A percentile compares a stretch with the other conserved stretches of the same genome.
These are phyloP conservation scores for Ormyrus rosae DNA, from an alignment of 2,888 invertebrate genomes.

Conservation along the genomic window DNA sequence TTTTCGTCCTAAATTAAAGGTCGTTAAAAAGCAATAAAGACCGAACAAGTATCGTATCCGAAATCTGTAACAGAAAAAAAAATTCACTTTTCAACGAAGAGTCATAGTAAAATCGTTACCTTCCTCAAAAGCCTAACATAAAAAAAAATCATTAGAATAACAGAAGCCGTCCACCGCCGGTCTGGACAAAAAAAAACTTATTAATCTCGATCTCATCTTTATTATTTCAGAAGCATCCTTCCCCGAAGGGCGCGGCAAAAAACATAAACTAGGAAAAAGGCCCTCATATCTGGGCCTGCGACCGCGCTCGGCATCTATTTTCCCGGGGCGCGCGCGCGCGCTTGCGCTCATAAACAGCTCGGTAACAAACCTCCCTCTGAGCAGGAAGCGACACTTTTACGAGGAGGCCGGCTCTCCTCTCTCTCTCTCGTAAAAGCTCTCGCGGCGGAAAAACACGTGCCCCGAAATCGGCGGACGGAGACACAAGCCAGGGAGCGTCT, in stretches of 20 bases:
- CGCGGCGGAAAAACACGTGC: slow-evolving; percentile 28
- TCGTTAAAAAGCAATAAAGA: too few relatives aligned
- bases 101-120: too few relatives aligned
- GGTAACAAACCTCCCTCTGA: slow-evolving; percentile 36
- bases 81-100: too few relatives aligned
- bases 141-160: too few relatives aligned
- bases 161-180: too few relatives aligned
- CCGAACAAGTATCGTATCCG: too few relatives aligned
- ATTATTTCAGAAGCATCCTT: too few relatives aligned
- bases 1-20: too few relatives aligned
- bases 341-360: slow-evolving; percentile 11
- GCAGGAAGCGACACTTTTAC: slow-evolving; percentile 53
- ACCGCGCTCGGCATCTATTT: background rate
- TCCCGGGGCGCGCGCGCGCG: background rate
- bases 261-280: background rate
- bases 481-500: slow-evolving; percentile 18
- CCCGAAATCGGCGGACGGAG: slow-evolving; percentile 11
- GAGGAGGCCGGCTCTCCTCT: background rate
- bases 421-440: slow-evolving; percentile 36
- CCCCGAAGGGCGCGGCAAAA: too few relatives aligned
- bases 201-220: background rate
- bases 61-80: too few relatives aligned
- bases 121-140: too few relatives aligned
- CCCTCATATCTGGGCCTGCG: background rate
- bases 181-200: background rate